Base-by-base conservation (phyloP, 2,113 vertebrate species). In the Chlorodrepanis virens region DNA sequence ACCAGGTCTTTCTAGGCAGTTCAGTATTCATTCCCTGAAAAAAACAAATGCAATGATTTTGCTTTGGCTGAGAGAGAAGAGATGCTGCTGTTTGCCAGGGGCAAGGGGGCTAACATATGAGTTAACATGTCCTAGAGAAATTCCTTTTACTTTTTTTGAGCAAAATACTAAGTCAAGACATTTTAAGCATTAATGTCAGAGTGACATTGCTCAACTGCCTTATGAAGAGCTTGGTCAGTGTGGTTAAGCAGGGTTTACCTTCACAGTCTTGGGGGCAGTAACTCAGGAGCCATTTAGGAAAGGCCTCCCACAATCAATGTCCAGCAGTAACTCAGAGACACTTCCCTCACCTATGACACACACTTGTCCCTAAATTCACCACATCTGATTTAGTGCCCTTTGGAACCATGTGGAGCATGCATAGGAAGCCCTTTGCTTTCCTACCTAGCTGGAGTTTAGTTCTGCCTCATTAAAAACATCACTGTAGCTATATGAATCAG, bases 391-490 rank as follows among this genome's bases (percentile, higher is more conserved):
- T 65, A 65, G 22, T 33, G 21, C 16, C 56, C 53, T 52, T 87
- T 4, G 61, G 37, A 3, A 15, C 50, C 3, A 8, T 8, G 33
- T 40, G 45, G 37, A 80, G 44, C 24, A 53, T 0, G 1, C 24
- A 67, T 0, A 77, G 22, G 74, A 78, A 71, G 69, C 27, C 65
- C 31, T 56, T 37, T 60, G 25, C 37, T 71, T 94, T 85, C 63
- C 67, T 42, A 44, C 49, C 57, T 53, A 52, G 28, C 33, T 70
- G 27, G 42, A 87, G 49, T 71, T 89, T 44, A 84, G 89, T 76
- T 89, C 83, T 87, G 61, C 74, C 83, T 89, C 78, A 79, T 79
- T 87, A 80, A 89, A 92, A 79, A 57, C 39, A 61, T 49, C 44
- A 35, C 45, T 79, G 28, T 35, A 71, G 45, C 22, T 79, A n/a